A percentile compares a stretch with the other conserved stretches of the same genome.
Evolutionary conservation across 2,797 vertebrate genomes (phyloP).

Genomic region (Pteronotus mesoamericanus): DNA sequence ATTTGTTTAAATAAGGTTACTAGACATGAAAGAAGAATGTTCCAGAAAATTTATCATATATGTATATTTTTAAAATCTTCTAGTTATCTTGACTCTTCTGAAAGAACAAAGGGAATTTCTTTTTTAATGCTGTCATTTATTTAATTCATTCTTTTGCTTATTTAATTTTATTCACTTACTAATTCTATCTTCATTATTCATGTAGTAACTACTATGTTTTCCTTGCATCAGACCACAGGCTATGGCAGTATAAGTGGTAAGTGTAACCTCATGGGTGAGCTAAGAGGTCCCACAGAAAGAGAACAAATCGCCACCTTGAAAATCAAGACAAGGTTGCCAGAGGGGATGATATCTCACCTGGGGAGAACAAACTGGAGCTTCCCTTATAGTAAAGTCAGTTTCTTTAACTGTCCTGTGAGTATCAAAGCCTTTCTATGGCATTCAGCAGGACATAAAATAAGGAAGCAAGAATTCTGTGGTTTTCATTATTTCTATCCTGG

Average conservation of each 20-base stretch:
- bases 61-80: slow-evolving; percentile 24
- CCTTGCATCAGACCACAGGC: neutral
- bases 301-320: neutral
- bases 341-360: neutral
- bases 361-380: neutral
- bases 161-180: slow-evolving; percentile 18
- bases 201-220: neutral
- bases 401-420: neutral
- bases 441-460: neutral
- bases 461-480: neutral
- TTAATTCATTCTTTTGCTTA: neutral
- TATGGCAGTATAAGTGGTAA: neutral
- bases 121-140: neutral
- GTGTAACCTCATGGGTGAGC: neutral
- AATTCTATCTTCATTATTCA: neutral
- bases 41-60: slow-evolving; percentile 34
- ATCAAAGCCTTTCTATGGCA: neutral
- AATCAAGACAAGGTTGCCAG: neutral
- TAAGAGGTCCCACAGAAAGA: neutral
- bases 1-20: slow-evolving; percentile 46
- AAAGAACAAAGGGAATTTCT: neutral
- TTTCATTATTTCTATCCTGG: neutral
- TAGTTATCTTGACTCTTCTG: slow-evolving; percentile 4
- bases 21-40: slow-evolving; percentile 21
- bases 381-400: neutral